Conservation (phyloP, 1,140 invertebrate genomes). For the Megathymus violae region DNA sequence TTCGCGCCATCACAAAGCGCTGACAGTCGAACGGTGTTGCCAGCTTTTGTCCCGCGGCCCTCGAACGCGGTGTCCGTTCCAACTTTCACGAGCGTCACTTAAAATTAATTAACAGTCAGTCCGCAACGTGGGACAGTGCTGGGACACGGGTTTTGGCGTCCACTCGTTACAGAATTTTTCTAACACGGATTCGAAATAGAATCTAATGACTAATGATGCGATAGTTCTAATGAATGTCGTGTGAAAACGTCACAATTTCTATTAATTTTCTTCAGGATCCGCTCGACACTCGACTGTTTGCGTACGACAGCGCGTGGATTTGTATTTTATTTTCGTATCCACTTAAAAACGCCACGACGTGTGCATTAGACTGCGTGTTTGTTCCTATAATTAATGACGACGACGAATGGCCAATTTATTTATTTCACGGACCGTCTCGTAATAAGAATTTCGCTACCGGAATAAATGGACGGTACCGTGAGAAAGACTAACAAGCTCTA, state of each 20-base stretch:
- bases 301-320: slow-evolving; percentile 25
- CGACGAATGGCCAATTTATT: slow-evolving; percentile 29
- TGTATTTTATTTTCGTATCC: slow-evolving; percentile 33
- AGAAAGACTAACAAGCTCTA: slow-evolving; percentile 58
- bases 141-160: slow-evolving; percentile 65
- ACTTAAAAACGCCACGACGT: slow-evolving; percentile 35
- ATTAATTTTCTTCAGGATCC: slow-evolving; percentile 74
- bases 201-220: slow-evolving; percentile 65
- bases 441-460: slow-evolving; percentile 40
- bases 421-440: slow-evolving; percentile 24
- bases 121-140: slow-evolving; percentile 39
- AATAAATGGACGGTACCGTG: slow-evolving; percentile 41
- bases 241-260: slow-evolving; percentile 65
- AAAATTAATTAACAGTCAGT: slow-evolving; percentile 71
- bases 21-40: slow-evolving; percentile 2
- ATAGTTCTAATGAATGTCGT: slow-evolving; percentile 64
- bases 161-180: slow-evolving; percentile 59
- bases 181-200: slow-evolving; percentile 72
- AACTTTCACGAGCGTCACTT: slow-evolving; percentile 42
- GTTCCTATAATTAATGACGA: slow-evolving; percentile 38
- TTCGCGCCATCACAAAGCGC: slow-evolving; percentile 17
- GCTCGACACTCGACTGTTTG: slow-evolving; percentile 28
- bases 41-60: slow-evolving; percentile 13
- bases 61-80: slow-evolving; percentile 20
- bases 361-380: slow-evolving; percentile 29